Percentiles rank a stretch among this genome's conserved stretches.
phyloP scores from a whole-genome alignment of 2,113 vertebrate species.

The Amblyopsis rosae region DNA sequence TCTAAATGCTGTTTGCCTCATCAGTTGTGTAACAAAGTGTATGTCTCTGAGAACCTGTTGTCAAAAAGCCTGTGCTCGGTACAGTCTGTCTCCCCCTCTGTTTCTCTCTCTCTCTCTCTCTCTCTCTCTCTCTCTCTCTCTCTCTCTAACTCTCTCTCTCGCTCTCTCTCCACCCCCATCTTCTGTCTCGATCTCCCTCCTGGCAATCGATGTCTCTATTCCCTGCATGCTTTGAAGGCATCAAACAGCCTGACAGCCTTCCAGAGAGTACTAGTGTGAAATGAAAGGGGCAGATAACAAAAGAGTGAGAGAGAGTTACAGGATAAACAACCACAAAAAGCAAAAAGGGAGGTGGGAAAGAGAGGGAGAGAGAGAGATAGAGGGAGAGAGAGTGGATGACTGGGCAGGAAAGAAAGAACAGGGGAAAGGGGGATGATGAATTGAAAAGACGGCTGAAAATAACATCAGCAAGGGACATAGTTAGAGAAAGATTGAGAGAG shows the following conservation, averaged over 20 bases:
- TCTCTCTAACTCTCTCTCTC: constrained; percentile 28
- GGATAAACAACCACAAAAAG: no score
- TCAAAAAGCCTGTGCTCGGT: constrained; percentile 48
- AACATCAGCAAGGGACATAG: constrained; percentile 28
- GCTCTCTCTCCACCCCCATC: constrained; percentile 37
- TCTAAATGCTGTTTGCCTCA: constrained; percentile 59
- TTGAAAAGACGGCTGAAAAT: constrained; percentile 31
- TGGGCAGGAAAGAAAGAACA: constrained; percentile 10
- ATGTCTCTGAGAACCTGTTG: constrained; percentile 22
- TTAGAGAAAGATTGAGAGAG: no score
- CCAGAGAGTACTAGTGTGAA: constrained; percentile 60
- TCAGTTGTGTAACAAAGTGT: constrained; percentile 28
- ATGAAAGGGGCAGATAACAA: constrained; percentile 53
- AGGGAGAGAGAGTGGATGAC: background rate
- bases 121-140: constrained; percentile 30
- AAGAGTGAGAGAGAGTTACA: constrained; percentile 17
- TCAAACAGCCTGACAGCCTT: constrained; percentile 40
- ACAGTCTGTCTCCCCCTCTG: constrained; percentile 38
- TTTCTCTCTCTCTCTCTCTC: constrained; percentile 34
- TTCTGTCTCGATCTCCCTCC: constrained; percentile 42
- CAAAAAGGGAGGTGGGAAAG: background rate
- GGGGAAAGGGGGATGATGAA: constrained; percentile 35
- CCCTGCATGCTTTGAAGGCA: constrained; percentile 57
- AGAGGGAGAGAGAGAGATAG: constrained; percentile 7
- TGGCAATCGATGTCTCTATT: constrained; percentile 48